Conservation (phyloP, 92 coral and sea anemone species). For the Actinernus sp. region DNA sequence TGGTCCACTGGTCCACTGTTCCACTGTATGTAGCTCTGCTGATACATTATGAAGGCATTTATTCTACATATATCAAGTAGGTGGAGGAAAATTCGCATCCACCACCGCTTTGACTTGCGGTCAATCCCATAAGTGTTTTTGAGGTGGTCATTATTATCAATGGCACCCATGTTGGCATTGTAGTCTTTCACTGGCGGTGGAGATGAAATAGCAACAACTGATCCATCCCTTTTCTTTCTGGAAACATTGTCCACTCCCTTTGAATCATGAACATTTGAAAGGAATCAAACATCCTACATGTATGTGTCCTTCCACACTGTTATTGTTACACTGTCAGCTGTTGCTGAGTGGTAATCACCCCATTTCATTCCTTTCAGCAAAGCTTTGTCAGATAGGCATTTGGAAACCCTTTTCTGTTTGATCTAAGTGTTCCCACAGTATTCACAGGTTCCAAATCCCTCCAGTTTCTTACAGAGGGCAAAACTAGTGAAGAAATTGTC, state of each 20-base stretch:
- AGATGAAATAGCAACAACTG: conserved; percentile 2
- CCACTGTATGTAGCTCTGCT: conserved; percentile 1
- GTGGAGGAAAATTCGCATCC: conserved; percentile 19
- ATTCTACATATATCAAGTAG: conserved; percentile 19
- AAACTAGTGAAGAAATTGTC: conserved; percentile 23
- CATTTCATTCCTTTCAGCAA: conserved; percentile 9
- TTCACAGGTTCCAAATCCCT: conserved; percentile 9
- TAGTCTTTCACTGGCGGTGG: conserved; percentile 24
- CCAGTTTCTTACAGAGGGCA: conserved; percentile 16
- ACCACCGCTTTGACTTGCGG: conserved; percentile 19
- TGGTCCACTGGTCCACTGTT: no score
- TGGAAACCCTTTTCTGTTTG: conserved; percentile 13
- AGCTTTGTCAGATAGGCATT: conserved; percentile 1
- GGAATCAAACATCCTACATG: conserved; percentile 10
- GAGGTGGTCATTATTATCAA: conserved; percentile 21
- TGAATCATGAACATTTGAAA: conserved; percentile 15
- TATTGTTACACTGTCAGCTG: conserved; percentile 6
- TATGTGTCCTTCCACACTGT: conserved; percentile 28
- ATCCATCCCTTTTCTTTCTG: conserved; percentile 15
- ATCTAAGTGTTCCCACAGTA: conserved; percentile 22
- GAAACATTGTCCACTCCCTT: conserved; percentile 10
- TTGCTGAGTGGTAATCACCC: conserved; percentile 15
- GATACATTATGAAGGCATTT: conserved; percentile 6
- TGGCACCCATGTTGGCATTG: conserved; percentile 27
- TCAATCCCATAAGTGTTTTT: conserved; percentile 28